phyloP scores from a whole-genome alignment of 1,140 invertebrate genomes.

The Drosophila pallidifrons region DNA sequence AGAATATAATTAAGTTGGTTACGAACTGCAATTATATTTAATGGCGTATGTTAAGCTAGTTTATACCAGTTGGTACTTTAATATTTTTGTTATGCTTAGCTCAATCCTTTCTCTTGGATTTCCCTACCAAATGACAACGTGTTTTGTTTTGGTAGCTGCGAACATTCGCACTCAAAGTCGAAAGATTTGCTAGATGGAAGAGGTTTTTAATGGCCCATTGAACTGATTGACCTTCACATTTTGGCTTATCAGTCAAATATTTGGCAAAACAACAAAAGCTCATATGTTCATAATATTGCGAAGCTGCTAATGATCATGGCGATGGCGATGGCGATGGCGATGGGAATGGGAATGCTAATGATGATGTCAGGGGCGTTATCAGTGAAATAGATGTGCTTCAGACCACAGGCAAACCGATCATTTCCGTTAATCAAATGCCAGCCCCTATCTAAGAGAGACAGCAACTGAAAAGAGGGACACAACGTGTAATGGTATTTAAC shows the following conservation, averaged over 20 bases:
- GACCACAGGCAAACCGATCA: slow-evolving; percentile 27
- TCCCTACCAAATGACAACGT: background rate
- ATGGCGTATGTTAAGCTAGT: no score
- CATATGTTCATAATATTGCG: background rate
- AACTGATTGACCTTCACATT: slow-evolving; percentile 42
- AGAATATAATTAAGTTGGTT: no score
- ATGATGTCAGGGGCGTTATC: slow-evolving; percentile 50
- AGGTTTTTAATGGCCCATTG: slow-evolving; percentile 44
- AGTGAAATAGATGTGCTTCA: background rate
- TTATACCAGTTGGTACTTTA: no score
- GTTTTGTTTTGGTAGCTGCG: background rate
- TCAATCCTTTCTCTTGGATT: background rate
- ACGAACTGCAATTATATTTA: no score
- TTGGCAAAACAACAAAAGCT: slow-evolving; percentile 37
- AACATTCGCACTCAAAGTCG: slow-evolving; percentile 6
- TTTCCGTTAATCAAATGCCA: slow-evolving; percentile 33
- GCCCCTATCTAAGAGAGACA: slow-evolving; percentile 23
- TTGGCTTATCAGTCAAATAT: slow-evolving; percentile 47
- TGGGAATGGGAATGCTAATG: slow-evolving; percentile 20
- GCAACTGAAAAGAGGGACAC: background rate
- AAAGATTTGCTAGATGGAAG: slow-evolving; percentile 14
- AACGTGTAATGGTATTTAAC: slow-evolving; percentile 4
- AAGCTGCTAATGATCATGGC: slow-evolving; percentile 9
- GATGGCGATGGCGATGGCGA: slow-evolving; percentile 1
- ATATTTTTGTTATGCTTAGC: background rate